Conservation (phyloP, 2,113 vertebrate species). For the Leptosomus discolor region DNA sequence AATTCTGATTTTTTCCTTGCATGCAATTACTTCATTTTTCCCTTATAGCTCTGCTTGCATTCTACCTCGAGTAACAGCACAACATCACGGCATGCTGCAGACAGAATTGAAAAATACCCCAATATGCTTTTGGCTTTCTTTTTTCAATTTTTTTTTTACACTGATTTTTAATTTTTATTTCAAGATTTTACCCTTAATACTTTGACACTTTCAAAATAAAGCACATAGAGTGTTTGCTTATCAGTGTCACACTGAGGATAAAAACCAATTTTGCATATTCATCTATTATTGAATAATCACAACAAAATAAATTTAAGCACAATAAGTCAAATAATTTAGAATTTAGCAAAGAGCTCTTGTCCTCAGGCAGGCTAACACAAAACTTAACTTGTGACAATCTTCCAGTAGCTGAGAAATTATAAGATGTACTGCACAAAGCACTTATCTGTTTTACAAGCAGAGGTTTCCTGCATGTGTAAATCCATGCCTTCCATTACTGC, state of each 20-base stretch:
- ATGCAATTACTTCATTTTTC: not conserved
- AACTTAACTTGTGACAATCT: not conserved
- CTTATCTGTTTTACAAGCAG: not conserved
- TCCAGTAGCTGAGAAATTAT: not conserved
- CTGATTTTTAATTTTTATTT: not conserved
- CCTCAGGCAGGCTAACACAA: not conserved
- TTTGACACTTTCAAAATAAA: not conserved
- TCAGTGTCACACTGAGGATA: not conserved
- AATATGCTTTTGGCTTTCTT: not conserved
- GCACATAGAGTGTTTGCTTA: not conserved
- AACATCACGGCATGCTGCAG: not conserved
- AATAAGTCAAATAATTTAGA: not conserved
- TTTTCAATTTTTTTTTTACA: not conserved
- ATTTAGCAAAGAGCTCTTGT: not conserved
- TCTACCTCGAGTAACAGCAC: not conserved
- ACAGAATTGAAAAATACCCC: not conserved
- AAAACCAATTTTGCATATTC: not conserved
- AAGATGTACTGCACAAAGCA: not conserved
- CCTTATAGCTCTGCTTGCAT: not conserved
- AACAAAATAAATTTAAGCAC: not conserved
- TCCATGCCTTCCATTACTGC: not conserved
- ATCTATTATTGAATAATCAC: not conserved
- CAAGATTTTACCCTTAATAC: not conserved
- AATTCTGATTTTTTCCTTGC: not conserved
- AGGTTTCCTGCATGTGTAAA: not conserved